Evolutionary conservation across 2,888 invertebrate species (phyloP).

Genomic region (Nemotelus nigrinus): DNA sequence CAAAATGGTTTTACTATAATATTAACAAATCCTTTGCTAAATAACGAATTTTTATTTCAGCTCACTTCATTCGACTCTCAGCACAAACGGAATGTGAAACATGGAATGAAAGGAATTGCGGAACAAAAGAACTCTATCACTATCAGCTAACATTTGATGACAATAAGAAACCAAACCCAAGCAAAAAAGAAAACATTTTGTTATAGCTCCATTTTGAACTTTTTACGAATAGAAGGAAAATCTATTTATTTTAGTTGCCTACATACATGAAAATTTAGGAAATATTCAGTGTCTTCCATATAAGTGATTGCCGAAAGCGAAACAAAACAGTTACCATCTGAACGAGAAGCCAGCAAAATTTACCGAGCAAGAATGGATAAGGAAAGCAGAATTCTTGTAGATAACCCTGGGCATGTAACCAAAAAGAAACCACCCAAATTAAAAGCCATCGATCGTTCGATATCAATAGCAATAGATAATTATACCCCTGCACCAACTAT

Average conservation of each 20-base stretch:
- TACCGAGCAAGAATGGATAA: slow-evolving; percentile 39
- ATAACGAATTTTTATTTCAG: slow-evolving; percentile 13
- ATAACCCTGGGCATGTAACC: slow-evolving; percentile 60
- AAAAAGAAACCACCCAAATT: slow-evolving; percentile 65
- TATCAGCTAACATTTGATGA: slow-evolving; percentile 44
- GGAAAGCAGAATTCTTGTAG: slow-evolving; percentile 54
- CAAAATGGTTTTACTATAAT: slow-evolving; percentile 26
- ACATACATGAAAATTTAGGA: slow-evolving; percentile 8
- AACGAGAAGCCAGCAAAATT: neutral
- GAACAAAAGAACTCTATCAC: neutral
- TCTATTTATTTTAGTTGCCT: neutral
- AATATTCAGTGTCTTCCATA: slow-evolving; percentile 27
- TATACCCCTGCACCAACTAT: slow-evolving; percentile 60
- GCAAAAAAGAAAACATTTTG: neutral
- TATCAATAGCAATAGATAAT: slow-evolving; percentile 65
- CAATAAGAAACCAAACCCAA: slow-evolving; percentile 25
- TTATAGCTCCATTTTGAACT: slow-evolving; percentile 21
- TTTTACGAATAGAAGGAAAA: slow-evolving; percentile 28
- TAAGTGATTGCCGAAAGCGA: slow-evolving; percentile 18
- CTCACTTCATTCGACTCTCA: neutral
- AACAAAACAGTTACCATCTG: neutral
- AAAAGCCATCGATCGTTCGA: slow-evolving; percentile 64
- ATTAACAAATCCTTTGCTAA: neutral
- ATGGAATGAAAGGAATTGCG: neutral
- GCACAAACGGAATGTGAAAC: neutral